phyloP scores from a whole-genome alignment of 1,140 invertebrate genomes.

The Drosophila grimshawi region DNA sequence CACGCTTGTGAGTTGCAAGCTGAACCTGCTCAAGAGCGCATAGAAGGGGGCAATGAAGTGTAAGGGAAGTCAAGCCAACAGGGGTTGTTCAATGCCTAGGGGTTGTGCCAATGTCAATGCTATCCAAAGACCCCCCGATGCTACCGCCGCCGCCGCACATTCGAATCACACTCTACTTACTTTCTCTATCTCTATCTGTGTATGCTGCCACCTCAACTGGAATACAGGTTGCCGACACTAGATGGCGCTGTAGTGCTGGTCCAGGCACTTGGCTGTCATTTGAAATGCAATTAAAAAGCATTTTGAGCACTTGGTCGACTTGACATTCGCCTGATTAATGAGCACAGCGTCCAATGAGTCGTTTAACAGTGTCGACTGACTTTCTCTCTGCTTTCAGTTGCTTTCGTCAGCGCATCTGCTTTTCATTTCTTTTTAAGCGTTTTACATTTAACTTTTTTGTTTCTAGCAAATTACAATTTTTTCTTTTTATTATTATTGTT shows the following conservation, averaged over 20 bases:
- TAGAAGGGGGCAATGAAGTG: neutral
- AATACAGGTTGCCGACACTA: slow-evolving; percentile 5
- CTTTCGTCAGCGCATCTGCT: neutral
- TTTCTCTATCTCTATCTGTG: neutral
- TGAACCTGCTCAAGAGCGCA: slow-evolving; percentile 37
- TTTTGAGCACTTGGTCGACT: slow-evolving; percentile 73
- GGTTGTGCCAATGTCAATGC: slow-evolving; percentile 77
- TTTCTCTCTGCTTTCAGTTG: slow-evolving; percentile 29
- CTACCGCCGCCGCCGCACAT: neutral
- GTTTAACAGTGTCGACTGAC: slow-evolving; percentile 40
- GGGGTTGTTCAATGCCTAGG: slow-evolving; percentile 53
- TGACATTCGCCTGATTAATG: slow-evolving; percentile 77
- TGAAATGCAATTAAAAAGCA: slow-evolving; percentile 79
- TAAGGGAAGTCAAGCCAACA: slow-evolving; percentile 2
- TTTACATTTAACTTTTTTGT: slow-evolving; percentile 18
- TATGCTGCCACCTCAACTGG: slow-evolving; percentile 46
- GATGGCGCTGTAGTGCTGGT: slow-evolving; percentile 27
- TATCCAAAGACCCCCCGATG: neutral
- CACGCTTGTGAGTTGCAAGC: slow-evolving; percentile 75
- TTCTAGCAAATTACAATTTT: slow-evolving; percentile 64
- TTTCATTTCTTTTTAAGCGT: neutral
- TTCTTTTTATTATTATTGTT: slow-evolving; percentile 47
- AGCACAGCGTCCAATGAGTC: slow-evolving; percentile 62
- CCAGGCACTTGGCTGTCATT: slow-evolving; percentile 40
- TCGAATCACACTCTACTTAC: no score